Conservation (phyloP, 2,797 vertebrate species). For the Xerus rutilus region DNA sequence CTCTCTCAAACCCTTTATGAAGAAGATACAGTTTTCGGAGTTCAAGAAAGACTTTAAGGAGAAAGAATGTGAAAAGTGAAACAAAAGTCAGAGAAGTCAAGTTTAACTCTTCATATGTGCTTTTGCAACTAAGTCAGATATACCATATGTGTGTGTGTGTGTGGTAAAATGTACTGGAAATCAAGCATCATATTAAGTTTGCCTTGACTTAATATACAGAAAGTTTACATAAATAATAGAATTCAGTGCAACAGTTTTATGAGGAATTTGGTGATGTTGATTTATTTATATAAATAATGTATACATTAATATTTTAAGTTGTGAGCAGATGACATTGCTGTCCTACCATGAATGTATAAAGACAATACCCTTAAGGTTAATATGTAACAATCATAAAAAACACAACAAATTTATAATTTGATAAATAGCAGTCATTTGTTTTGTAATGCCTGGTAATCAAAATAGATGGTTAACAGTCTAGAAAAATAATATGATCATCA, state of each 20-base stretch:
- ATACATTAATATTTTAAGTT: background rate
- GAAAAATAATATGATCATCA: background rate
- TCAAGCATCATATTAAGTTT: background rate
- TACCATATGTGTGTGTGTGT: no score
- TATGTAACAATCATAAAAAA: background rate
- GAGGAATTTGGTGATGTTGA: background rate
- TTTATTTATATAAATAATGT: background rate
- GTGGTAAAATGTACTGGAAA: background rate
- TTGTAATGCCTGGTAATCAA: background rate
- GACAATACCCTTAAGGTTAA: background rate
- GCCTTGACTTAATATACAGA: background rate
- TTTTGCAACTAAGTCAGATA: background rate
- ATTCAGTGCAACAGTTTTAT: background rate
- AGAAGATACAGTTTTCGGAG: background rate
- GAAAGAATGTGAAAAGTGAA: conserved; percentile 13
- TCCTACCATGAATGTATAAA: background rate
- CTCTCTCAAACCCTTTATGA: background rate
- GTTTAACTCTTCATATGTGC: background rate
- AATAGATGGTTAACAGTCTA: background rate
- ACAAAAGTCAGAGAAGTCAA: background rate
- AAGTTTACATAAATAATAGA: background rate
- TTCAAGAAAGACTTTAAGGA: background rate
- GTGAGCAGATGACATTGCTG: background rate
- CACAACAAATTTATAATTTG: background rate
- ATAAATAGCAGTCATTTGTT: background rate